phyloP scores from a whole-genome alignment of 1,140 invertebrate species.

The Pseudomyrmex dendroicus region DNA sequence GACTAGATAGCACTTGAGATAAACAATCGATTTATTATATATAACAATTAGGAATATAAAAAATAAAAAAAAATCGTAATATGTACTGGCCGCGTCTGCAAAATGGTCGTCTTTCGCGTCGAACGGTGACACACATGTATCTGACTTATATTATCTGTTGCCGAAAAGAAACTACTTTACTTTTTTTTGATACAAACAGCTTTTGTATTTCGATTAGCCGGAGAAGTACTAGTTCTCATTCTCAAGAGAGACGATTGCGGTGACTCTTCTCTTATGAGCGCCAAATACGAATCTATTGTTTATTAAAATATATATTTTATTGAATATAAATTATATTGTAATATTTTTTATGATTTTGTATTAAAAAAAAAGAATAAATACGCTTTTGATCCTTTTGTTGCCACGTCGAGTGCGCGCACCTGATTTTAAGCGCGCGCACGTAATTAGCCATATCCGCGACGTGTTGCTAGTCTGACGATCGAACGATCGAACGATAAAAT shows the following conservation, averaged over 20 bases:
- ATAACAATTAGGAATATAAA: conserved; percentile 52
- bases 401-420: too few relatives aligned
- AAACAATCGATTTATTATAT: conserved; percentile 45
- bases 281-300: conserved; percentile 38
- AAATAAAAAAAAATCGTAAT: conserved; percentile 32
- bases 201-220: conserved; percentile 35
- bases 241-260: conserved; percentile 1
- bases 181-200: conserved; percentile 37
- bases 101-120: conserved; percentile 18
- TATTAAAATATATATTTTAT: conserved; percentile 55
- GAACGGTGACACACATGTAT: conserved; percentile 17
- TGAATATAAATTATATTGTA: conserved; percentile 53
- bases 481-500: background rate
- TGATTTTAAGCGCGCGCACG: too few relatives aligned
- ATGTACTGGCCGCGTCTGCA: conserved; percentile 21
- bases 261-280: conserved; percentile 37
- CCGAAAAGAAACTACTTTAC: conserved; percentile 19
- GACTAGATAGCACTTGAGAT: conserved; percentile 42
- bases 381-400: conserved; percentile 30
- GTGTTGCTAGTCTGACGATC: background rate
- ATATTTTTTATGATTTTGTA: conserved; percentile 47
- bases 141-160: conserved; percentile 39
- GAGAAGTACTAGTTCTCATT: conserved; percentile 19
- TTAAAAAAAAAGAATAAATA: background rate
- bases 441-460: too few relatives aligned